A percentile compares a stretch with the other conserved stretches of the same genome.
Conservation (phyloP, 2,888 invertebrate species). For the Chaitophorus viminalis region DNA sequence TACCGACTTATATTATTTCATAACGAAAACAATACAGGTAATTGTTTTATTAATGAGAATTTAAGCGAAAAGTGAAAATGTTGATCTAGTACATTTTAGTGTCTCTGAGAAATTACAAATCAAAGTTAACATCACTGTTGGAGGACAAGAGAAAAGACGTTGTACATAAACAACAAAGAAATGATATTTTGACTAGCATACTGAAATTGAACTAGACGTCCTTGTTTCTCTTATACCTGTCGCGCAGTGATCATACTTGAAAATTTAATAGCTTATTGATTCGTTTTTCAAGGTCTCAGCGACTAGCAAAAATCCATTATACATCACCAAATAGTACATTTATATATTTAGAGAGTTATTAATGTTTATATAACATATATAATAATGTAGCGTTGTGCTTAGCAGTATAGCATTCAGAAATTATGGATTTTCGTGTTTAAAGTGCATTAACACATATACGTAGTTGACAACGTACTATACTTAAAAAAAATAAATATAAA, state of each 20-base stretch:
- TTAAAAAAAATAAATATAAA: no score
- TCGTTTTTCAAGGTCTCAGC: conserved; percentile 15
- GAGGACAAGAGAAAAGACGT: not conserved
- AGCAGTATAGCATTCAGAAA: no score
- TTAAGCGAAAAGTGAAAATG: no score
- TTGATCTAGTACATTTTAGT: not conserved
- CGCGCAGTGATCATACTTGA: conserved; percentile 20
- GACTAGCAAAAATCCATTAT: conserved; percentile 10
- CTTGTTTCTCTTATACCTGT: not conserved
- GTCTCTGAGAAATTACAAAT: not conserved
- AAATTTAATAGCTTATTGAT: conserved; percentile 35
- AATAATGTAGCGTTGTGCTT: not conserved
- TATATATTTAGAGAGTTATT: no score
- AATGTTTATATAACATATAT: no score
- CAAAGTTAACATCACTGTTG: not conserved
- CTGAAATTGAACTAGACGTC: not conserved
- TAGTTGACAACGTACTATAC: no score
- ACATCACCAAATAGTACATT: not conserved
- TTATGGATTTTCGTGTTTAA: no score
- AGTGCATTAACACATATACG: no score
- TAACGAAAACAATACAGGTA: no score
- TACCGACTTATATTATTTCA: no score
- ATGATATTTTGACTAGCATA: conserved; percentile 17
- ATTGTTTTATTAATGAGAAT: no score
- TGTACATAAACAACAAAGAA: conserved; percentile 1